Percentiles rank a stretch among this genome's conserved stretches.
These are phyloP conservation scores for Cenopis cana DNA, from an alignment of 2,888 invertebrate genomes.

Conservation along the genomic window DNA sequence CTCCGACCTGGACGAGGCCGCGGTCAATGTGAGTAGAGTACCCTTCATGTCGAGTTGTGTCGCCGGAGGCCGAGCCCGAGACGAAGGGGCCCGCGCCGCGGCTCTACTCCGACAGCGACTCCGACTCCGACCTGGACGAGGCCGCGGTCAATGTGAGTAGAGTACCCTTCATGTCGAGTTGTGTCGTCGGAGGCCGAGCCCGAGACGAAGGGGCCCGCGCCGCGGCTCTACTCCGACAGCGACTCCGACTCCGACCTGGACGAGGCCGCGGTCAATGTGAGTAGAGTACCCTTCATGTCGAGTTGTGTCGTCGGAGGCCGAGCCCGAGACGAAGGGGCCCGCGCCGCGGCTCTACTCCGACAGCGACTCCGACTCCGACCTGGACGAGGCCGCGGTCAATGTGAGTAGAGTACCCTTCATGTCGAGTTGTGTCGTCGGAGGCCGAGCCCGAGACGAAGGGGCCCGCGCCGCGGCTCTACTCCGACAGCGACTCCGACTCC, in stretches of 20 bases:
- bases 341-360: constrained; percentile 79
- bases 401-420: constrained; percentile 9
- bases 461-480: constrained; percentile 75
- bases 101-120: constrained; percentile 77
- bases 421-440: constrained; percentile 53
- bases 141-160: constrained; percentile 60
- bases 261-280: constrained; percentile 64
- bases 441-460: constrained; percentile 55
- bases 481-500: constrained; percentile 75
- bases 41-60: too few relatives aligned
- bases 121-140: constrained; percentile 75
- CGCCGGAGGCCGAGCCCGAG: constrained; percentile 60
- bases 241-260: constrained; percentile 77
- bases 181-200: constrained; percentile 61
- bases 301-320: constrained; percentile 58
- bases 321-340: constrained; percentile 54
- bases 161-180: too few relatives aligned
- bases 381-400: constrained; percentile 72
- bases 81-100: constrained; percentile 62
- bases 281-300: not conserved
- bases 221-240: constrained; percentile 76
- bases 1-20: constrained; percentile 73
- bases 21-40: constrained; percentile 58
- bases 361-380: constrained; percentile 73
- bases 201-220: constrained; percentile 59